These are phyloP conservation scores for Mizuhopecten yessoensis DNA, from an alignment of 1,140 invertebrate species.

Conservation along the genomic window DNA sequence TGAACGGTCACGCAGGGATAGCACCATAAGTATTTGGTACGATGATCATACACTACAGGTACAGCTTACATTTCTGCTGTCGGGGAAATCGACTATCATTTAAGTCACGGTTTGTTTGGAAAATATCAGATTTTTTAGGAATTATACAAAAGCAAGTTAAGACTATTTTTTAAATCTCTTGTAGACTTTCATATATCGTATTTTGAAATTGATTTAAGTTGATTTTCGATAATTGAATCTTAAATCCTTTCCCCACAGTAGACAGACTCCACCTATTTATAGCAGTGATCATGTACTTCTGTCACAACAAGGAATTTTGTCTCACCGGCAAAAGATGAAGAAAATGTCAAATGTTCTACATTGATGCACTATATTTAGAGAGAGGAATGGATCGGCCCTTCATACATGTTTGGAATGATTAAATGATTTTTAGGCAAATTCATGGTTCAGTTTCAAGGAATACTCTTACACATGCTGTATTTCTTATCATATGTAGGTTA, in stretches of 20 bases:
- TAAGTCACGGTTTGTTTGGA: not conserved
- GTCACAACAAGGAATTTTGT: not conserved
- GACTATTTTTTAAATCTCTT: too few relatives aligned
- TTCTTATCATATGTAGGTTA: too few relatives aligned
- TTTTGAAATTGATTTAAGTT: too few relatives aligned
- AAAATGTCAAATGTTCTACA: not conserved
- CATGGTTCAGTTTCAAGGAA: not conserved
- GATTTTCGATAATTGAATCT: too few relatives aligned
- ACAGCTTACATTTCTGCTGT: not conserved
- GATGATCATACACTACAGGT: too few relatives aligned
- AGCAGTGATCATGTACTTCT: too few relatives aligned
- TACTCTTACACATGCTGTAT: too few relatives aligned
- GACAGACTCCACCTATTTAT: too few relatives aligned
- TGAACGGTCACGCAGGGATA: not conserved
- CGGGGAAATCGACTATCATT: not conserved
- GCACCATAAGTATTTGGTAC: not conserved
- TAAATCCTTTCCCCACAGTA: too few relatives aligned
- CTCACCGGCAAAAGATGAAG: not conserved
- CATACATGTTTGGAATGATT: not conserved
- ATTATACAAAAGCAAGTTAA: not conserved
- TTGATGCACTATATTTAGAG: not conserved
- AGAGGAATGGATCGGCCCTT: not conserved
- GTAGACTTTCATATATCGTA: too few relatives aligned
- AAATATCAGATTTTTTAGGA: too few relatives aligned
- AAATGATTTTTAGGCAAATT: conserved; percentile 26